A percentile compares a stretch with the other conserved stretches of the same genome.
Conservation (phyloP, 2,888 invertebrate genomes). For the Gisinianus flammeolus region DNA sequence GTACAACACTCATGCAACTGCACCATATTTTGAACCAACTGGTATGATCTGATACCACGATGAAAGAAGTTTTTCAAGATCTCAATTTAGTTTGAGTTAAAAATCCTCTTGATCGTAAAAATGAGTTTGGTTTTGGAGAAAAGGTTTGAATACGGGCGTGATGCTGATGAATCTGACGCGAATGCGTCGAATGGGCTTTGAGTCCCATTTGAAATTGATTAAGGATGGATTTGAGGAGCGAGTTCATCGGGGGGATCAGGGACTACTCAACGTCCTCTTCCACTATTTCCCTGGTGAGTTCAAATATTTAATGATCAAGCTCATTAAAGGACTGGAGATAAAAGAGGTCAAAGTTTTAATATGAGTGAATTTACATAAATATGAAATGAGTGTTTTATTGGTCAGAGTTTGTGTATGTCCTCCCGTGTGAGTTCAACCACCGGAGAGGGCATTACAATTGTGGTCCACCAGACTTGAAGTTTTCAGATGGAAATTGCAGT, state of each 20-base stretch:
- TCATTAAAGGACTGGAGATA: no score
- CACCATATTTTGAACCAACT: background rate
- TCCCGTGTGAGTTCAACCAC: background rate
- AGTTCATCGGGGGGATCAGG: background rate
- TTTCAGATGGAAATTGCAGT: background rate
- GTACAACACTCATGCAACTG: background rate
- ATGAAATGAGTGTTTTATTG: no score
- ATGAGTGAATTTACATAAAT: no score
- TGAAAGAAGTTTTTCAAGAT: no score
- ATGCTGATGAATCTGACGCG: conserved; percentile 6
- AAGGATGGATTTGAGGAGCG: no score
- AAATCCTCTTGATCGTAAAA: background rate
- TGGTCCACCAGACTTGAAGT: background rate
- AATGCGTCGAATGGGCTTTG: background rate
- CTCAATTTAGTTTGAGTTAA: no score
- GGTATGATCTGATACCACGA: no score
- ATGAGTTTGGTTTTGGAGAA: background rate
- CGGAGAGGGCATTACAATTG: background rate
- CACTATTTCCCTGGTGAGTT: background rate
- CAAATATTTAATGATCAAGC: background rate
- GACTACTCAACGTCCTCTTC: background rate
- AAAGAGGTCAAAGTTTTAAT: no score
- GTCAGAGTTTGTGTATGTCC: background rate
- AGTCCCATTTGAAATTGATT: background rate
- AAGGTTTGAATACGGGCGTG: conserved; percentile 2